Percentiles rank a stretch among this genome's conserved stretches.
Evolutionary conservation across 2,113 vertebrate genomes (phyloP).

Genomic region (Tricholaema leucomelas): DNA sequence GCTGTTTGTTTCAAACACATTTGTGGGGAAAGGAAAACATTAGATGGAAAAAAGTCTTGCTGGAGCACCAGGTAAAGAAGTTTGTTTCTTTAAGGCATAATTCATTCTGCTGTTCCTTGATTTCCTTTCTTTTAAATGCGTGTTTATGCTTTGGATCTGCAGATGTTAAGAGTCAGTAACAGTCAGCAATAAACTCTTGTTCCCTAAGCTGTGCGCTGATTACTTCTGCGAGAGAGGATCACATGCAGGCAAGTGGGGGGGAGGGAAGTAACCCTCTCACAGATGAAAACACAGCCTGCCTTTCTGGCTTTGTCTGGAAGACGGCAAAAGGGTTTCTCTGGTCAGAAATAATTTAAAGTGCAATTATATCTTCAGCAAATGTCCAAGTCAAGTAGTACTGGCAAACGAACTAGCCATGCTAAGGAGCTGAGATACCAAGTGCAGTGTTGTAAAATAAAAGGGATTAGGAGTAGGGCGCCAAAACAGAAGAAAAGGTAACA

Average conservation of each 20-base stretch:
- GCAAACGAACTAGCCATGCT: neutral
- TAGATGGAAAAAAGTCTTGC: neutral
- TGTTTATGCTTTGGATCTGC: neutral
- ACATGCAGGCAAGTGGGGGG: neutral
- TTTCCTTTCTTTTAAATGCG: neutral
- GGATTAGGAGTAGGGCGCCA: neutral
- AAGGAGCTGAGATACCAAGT: neutral
- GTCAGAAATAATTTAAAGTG: neutral
- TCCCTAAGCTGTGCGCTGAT: constrained; percentile 53
- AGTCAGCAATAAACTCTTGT: constrained; percentile 42
- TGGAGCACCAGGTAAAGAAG: neutral
- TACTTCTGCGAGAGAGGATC: constrained; percentile 38
- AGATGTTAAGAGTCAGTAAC: constrained; percentile 15
- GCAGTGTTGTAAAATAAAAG: neutral
- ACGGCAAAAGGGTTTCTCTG: neutral
- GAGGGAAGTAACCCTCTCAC: neutral
- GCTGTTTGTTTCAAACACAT: neutral
- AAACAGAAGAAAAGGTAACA: neutral
- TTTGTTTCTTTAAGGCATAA: neutral
- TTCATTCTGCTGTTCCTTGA: neutral
- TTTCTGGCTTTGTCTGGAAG: neutral
- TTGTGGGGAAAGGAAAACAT: neutral
- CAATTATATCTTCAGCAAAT: fast-evolving
- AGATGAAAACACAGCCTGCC: constrained; percentile 30
- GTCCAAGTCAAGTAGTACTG: neutral